Percentiles rank a stretch among this genome's conserved stretches.
Evolutionary conservation across 2,797 vertebrate species (phyloP).

Genomic region (Sarcoramphus papa): DNA sequence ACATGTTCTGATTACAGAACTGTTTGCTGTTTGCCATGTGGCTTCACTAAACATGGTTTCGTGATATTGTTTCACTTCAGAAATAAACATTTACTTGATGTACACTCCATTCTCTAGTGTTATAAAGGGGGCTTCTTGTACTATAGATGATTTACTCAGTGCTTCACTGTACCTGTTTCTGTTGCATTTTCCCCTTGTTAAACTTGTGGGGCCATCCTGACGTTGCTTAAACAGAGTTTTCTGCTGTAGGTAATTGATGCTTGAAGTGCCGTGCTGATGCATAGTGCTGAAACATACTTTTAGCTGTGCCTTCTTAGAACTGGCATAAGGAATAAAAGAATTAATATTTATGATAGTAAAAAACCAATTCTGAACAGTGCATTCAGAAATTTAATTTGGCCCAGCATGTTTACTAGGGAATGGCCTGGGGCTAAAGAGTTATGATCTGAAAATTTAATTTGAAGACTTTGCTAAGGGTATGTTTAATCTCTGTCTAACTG

Average conservation of each 20-base stretch:
- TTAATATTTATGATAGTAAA: not conserved
- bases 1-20: not conserved
- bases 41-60: not conserved
- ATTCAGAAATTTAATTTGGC: not conserved
- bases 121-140: not conserved
- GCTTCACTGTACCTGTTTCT: not conserved
- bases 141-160: not conserved
- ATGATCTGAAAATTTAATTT: not conserved
- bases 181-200: not conserved
- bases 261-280: not conserved
- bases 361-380: not conserved
- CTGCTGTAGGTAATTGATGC: not conserved
- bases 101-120: not conserved
- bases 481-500: not conserved
- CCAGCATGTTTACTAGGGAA: not conserved
- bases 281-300: not conserved
- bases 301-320: not conserved
- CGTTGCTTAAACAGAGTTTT: not conserved
- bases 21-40: not conserved
- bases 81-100: not conserved
- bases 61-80: not conserved
- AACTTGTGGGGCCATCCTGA: not conserved
- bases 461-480: not conserved
- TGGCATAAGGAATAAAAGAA: not conserved
- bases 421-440: not conserved